Base-by-base conservation (phyloP, 2,888 invertebrate species). In the Callinectes sapidus region DNA sequence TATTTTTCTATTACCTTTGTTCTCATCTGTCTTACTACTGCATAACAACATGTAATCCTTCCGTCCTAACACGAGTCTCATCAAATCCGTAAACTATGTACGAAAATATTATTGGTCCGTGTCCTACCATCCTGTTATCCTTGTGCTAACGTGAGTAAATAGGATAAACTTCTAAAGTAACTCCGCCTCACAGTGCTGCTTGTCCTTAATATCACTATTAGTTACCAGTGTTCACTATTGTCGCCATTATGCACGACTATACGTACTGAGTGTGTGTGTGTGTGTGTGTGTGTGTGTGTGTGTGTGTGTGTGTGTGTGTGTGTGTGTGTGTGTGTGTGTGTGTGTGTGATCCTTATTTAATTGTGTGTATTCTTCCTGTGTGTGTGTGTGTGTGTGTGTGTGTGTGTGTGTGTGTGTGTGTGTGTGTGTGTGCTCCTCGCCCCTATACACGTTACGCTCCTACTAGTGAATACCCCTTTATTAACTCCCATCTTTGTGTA, bases 171-270 rank as follows among this genome's bases (percentile, higher is more conserved):
- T 35, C n/a, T 81, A 81, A 35, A 71, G 81, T 35, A 81, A 81
- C 81, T 32, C 35, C 13, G 13, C 81, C 81, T 35, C 35, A 32
- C 18, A 16, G 16, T 35, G 13, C 13, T 32, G 13, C 32, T 81
- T 35, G 1, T 2, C 35, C 1, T 71, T 35, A 81, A 32, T 77
- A 77, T 23, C 77, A 32, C 32, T 81, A 81, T 81, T 32, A 32
- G 48, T 81, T 81, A 81, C 18, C 81, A 35, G 81, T 81, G 81
- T n/a, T 81, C 81, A 35, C 35, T 81, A 81, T 81, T n/a, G 14
- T 18, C 81, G 16, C 32, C 14, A 16, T 81, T 32, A 81, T 81
- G 81, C 81, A 35, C 18, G 35, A n/a, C 81, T 35, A 32, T 35
- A 81, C 32, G 16, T 61, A 61, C 61, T 61, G 61, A 5, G 18